phyloP scores from a whole-genome alignment of 1,140 invertebrate species.

The Orius insidiosus region DNA sequence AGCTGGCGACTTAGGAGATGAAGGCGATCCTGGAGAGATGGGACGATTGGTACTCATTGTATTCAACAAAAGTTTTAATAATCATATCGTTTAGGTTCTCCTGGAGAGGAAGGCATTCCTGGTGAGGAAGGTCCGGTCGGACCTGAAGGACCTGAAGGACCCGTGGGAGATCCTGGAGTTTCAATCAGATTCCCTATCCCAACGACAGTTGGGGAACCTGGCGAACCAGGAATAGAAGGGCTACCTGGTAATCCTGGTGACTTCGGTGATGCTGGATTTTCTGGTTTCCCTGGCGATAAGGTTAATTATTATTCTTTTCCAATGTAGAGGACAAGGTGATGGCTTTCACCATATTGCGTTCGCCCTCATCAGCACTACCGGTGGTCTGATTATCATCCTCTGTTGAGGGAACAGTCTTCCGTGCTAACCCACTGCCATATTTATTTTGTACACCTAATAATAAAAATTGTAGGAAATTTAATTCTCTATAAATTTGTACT shows the following conservation, averaged over 20 bases:
- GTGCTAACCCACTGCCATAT: no score
- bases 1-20: slow-evolving; percentile 36
- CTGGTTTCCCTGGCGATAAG: slow-evolving; percentile 34
- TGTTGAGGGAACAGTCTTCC: no score
- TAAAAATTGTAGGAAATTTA: no score
- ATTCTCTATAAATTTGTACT: no score
- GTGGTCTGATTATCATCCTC: no score
- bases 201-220: slow-evolving; percentile 20
- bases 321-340: no score
- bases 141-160: slow-evolving; percentile 26
- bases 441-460: no score
- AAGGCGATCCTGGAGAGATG: slow-evolving; percentile 36
- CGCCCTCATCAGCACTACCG: no score
- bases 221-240: slow-evolving; percentile 24
- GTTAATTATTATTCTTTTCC: no score
- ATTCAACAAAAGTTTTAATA: neutral
- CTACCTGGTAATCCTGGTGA: slow-evolving; percentile 32
- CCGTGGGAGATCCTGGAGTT: slow-evolving; percentile 19
- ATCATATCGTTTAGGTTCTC: no score
- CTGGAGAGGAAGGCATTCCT: slow-evolving; percentile 48
- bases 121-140: slow-evolving; percentile 32
- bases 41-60: slow-evolving; percentile 9
- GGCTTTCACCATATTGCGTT: no score
- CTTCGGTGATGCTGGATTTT: slow-evolving; percentile 26
- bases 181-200: no score